A percentile compares a stretch with the other conserved stretches of the same genome.
phyloP scores from a whole-genome alignment of 2,797 vertebrate species.

The Luscinia luscinia region DNA sequence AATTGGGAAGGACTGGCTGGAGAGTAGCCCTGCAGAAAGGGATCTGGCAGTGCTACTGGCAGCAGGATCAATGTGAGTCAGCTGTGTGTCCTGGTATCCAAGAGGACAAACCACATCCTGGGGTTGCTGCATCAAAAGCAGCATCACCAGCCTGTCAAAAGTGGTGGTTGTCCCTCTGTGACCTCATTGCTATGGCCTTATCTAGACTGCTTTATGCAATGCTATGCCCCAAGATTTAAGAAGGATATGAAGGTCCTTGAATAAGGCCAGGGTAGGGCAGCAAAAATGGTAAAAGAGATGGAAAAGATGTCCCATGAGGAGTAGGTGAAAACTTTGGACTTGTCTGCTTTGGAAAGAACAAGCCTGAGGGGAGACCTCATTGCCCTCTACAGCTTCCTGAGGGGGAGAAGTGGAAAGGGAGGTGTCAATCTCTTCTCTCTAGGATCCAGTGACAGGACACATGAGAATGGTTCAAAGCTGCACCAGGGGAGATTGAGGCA shows the following conservation, averaged over 20 bases:
- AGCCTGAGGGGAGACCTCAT: neutral
- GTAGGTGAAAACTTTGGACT: fast-evolving
- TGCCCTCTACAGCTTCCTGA: neutral
- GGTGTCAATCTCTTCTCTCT: neutral
- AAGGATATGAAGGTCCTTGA: neutral
- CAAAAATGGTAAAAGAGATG: neutral
- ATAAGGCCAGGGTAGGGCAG: neutral
- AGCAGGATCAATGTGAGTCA: neutral
- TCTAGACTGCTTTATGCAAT: fast-evolving
- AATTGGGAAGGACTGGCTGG: fast-evolving
- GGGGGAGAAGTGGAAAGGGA: neutral
- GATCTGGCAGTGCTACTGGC: fast-evolving
- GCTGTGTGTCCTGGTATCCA: fast-evolving
- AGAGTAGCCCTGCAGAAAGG: neutral
- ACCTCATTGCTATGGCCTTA: neutral
- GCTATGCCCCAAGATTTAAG: neutral
- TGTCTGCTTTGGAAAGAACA: neutral
- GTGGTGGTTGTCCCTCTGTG: neutral
- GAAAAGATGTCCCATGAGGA: neutral
- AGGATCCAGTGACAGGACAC: neutral
- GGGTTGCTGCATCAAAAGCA: fast-evolving
- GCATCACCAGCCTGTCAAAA: fast-evolving
- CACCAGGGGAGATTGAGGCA: neutral
- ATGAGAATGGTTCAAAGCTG: neutral
- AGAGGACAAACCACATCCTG: neutral